These are phyloP conservation scores for Pseudocheirus occidentalis DNA, from an alignment of 2,797 vertebrate species.

Conservation along the genomic window DNA sequence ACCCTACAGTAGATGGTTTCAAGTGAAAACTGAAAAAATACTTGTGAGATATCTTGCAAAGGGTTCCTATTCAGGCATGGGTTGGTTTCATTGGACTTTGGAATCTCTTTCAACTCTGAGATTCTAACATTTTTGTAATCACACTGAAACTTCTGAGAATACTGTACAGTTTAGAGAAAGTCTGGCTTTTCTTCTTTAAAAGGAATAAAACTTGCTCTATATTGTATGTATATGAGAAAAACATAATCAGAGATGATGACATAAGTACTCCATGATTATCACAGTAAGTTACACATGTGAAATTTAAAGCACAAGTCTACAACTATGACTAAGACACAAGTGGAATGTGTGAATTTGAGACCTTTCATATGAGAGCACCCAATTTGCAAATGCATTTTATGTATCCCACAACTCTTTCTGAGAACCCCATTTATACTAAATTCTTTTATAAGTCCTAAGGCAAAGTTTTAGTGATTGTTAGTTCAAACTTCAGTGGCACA, in stretches of 20 bases:
- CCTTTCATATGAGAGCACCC: not conserved
- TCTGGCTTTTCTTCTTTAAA: not conserved
- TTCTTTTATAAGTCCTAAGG: not conserved
- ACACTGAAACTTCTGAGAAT: not conserved
- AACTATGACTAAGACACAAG: not conserved
- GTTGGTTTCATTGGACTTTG: not conserved
- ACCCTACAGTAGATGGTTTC: not conserved
- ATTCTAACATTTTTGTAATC: not conserved
- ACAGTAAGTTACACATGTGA: not conserved
- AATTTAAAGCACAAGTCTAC: not conserved
- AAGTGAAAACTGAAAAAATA: not conserved
- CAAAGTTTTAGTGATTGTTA: conserved; percentile 18
- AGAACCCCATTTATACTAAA: not conserved
- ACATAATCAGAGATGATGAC: not conserved
- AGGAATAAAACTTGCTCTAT: not conserved
- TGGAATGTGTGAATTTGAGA: not conserved
- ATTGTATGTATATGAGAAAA: not conserved
- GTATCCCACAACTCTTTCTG: not conserved
- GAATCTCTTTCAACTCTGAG: not conserved
- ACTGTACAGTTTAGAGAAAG: not conserved
- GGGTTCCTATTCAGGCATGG: not conserved
- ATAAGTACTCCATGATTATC: not conserved
- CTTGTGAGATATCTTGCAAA: not conserved
- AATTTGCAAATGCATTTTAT: not conserved
- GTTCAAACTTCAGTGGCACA: conserved; percentile 45